These are phyloP conservation scores for Jordanella pulchra DNA, from an alignment of 2,797 vertebrate genomes.

Conservation along the genomic window DNA sequence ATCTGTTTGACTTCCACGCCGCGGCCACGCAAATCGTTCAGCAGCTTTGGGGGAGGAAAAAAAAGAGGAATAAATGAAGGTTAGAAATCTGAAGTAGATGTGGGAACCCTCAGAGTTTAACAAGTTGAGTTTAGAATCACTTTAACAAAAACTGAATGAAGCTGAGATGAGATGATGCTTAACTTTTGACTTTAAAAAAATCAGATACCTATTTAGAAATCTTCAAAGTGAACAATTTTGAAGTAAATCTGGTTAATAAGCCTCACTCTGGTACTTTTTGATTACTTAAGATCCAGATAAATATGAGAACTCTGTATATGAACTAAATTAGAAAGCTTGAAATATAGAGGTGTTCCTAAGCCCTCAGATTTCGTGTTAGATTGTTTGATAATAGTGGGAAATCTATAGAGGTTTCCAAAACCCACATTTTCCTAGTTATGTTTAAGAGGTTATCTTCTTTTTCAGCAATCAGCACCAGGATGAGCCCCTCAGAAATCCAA, in stretches of 20 bases:
- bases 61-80: background rate
- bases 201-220: no score
- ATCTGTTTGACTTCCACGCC: constrained; percentile 69
- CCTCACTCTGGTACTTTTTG: background rate
- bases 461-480: no score
- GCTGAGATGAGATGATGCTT: background rate
- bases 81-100: background rate
- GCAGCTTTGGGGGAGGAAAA: constrained; percentile 21
- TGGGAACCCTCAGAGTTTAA: background rate
- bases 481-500: no score
- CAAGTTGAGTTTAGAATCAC: background rate
- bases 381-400: no score
- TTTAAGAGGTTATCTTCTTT: background rate
- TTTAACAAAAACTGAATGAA: background rate
- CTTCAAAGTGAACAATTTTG: background rate
- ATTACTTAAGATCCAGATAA: background rate
- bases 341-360: background rate
- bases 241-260: background rate
- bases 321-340: background rate
- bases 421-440: background rate
- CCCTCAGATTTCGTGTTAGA: no score
- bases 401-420: no score
- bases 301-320: background rate
- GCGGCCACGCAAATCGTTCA: constrained; percentile 62
- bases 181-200: background rate